Base-by-base conservation (phyloP, 1,140 invertebrate genomes). In the Rhagoletis zephyria region DNA sequence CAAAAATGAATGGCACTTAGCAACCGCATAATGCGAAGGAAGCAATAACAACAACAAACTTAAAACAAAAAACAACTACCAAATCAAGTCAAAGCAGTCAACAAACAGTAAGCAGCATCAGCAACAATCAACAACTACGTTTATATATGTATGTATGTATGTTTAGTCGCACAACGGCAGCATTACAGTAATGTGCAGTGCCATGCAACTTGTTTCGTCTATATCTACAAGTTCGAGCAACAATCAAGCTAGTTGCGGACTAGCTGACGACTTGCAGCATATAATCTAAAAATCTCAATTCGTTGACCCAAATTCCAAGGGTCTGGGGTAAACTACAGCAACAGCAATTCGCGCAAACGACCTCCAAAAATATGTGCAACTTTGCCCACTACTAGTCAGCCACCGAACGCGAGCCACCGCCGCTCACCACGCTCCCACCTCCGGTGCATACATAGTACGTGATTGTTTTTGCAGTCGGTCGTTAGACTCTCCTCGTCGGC, bases 211-310 rank as follows among this genome's bases (percentile, higher is more conserved):
- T 74, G 42, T 40, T 42, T 42, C 14, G 67, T 74, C 67, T 74
- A 45, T 30, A 56, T 10, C 5, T 7, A 56, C 14, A 48, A 74
- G 67, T 74, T 74, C 67, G 67, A 74, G 67, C 42, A 6, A 40
- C 42, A 14, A 14, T 40, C 16, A 14, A 56, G 51, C 30, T 30
- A 56, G 51, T 10, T 56, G 51, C 51, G 5, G 51, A 56, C 51
- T 56, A 5, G 51, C 51, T 56, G 5, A 2, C 51, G 10, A 3
- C 51, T 56, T 30, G 12, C 64, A 19, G 48, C 74, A 16, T 81
- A 48, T 56, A 81, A 81, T 81, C 74, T 81, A 81, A 59, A 81
- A 81, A 81, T 81, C 74, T 81, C 74, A 81, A 81, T 81, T 81
- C 74, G 48, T 81, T 81, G 74, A 81, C 74, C 74, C 74, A 81